Percentiles rank a stretch among this genome's conserved stretches.
Conservation (phyloP, 2,888 invertebrate genomes). For the Xestia rhomboidea region DNA sequence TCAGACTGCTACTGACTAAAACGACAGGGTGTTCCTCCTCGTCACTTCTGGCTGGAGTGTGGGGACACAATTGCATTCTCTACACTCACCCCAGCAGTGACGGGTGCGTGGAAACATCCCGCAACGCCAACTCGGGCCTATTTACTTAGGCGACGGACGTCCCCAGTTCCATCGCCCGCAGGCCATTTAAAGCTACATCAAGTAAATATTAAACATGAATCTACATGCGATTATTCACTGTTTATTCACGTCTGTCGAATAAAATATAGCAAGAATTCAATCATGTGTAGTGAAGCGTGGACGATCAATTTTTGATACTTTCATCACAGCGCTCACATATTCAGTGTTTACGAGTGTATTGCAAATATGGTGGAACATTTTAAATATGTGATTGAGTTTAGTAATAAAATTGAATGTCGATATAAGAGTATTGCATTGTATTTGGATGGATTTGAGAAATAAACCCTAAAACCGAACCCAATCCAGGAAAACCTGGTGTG, state of each 20-base stretch:
- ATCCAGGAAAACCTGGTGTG: no score
- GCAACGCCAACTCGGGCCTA: no score
- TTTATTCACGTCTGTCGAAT: conserved; percentile 36
- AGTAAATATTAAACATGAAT: conserved; percentile 10
- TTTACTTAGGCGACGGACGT: no score
- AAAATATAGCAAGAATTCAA: conserved; percentile 39
- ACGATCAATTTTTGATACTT: conserved; percentile 61
- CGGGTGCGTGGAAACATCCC: no score
- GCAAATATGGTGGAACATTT: conserved; percentile 12
- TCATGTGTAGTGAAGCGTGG: conserved; percentile 38
- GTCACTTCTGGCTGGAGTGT: no score
- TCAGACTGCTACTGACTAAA: no score
- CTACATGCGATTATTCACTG: conserved; percentile 27
- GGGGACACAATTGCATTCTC: no score
- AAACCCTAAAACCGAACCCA: neutral
- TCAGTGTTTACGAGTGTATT: conserved; percentile 20
- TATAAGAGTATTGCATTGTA: neutral
- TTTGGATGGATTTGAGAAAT: neutral
- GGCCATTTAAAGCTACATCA: neutral
- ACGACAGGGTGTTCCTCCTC: no score
- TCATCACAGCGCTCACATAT: conserved; percentile 40
- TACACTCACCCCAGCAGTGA: no score
- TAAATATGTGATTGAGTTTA: conserved; percentile 2
- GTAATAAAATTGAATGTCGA: neutral
- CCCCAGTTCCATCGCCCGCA: no score